These are phyloP conservation scores for Brachyistius frenatus DNA, from an alignment of 2,113 vertebrate species.

Conservation along the genomic window DNA sequence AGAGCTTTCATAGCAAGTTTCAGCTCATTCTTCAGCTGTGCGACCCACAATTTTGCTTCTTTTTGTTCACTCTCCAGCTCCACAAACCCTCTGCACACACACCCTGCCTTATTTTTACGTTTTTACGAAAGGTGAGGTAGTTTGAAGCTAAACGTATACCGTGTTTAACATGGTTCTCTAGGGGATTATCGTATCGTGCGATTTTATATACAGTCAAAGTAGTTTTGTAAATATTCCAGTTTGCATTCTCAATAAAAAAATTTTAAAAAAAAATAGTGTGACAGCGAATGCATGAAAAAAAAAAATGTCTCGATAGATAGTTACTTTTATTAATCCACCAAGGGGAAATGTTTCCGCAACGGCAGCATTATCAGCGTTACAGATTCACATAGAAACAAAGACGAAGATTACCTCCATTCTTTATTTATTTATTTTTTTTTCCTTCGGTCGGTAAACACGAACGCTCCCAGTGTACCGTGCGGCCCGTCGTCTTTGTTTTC, in stretches of 20 bases:
- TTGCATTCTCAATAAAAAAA: background rate
- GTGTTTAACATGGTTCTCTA: background rate
- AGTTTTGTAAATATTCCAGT: background rate
- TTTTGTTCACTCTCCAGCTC: background rate
- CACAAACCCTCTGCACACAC: background rate
- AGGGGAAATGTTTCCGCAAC: no score
- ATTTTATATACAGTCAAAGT: background rate
- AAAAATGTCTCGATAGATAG: no score
- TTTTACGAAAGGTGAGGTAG: background rate
- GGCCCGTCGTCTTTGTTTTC: constrained; percentile 26
- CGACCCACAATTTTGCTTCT: background rate
- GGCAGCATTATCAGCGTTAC: no score
- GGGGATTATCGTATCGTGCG: background rate
- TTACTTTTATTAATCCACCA: no score
- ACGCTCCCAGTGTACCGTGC: background rate
- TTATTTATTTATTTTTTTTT: no score
- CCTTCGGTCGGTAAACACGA: constrained; percentile 29
- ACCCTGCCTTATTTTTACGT: background rate
- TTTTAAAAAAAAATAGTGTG: background rate
- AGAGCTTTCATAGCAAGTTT: background rate
- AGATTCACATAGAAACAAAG: background rate
- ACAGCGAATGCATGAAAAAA: background rate
- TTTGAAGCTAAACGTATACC: background rate
- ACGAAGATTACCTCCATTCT: background rate
- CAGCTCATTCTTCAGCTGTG: background rate